Evolutionary conservation across 2,113 vertebrate species (phyloP).

Genomic region (Grammomys surdaster): DNA sequence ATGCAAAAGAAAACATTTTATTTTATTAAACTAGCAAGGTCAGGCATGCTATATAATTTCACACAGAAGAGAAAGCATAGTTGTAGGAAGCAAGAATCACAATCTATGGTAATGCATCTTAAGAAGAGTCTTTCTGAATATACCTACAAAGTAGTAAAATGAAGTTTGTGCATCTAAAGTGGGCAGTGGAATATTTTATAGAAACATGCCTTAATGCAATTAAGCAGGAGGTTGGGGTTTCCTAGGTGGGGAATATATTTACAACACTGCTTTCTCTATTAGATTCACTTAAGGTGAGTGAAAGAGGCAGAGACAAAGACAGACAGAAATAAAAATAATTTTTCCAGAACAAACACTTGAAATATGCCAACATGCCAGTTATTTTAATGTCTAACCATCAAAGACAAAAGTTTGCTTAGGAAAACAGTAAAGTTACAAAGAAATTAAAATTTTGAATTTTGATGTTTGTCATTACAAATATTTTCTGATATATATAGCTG

Average conservation of each 20-base stretch:
- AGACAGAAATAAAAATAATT: not conserved
- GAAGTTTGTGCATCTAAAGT: not conserved
- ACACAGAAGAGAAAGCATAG: not conserved
- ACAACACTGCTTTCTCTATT: not conserved
- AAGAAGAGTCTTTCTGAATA: not conserved
- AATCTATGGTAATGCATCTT: no score
- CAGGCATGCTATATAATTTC: not conserved
- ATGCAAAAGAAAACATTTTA: not conserved
- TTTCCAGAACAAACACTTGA: not conserved
- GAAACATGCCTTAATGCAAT: not conserved
- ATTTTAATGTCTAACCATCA: not conserved
- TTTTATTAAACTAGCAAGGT: not conserved
- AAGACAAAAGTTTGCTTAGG: not conserved
- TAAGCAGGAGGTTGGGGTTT: not conserved
- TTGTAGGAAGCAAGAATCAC: not conserved
- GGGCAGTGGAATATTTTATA: not conserved
- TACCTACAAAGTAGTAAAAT: not conserved
- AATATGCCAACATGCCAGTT: not conserved
- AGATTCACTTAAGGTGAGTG: not conserved
- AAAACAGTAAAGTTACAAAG: not conserved
- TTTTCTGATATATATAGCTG: not conserved
- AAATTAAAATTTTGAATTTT: not conserved
- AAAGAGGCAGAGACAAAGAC: not conserved
- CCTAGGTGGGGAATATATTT: not conserved
- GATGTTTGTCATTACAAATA: not conserved